Base-by-base conservation (phyloP, 2,888 invertebrate genomes). In the Camponotus fellah region DNA sequence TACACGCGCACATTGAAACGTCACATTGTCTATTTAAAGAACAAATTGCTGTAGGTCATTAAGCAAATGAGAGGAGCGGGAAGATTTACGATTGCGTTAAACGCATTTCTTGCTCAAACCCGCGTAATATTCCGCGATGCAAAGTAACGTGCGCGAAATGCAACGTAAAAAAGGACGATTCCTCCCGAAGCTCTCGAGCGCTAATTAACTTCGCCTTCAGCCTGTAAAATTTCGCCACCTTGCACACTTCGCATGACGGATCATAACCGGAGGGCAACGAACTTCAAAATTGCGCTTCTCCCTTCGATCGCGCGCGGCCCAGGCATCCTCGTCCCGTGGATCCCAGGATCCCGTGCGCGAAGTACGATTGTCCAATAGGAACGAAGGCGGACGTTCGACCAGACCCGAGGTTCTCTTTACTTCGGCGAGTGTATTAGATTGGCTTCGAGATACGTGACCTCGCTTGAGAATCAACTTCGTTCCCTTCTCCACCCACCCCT, bases 391-490 rank as follows among this genome's bases (percentile, higher is more conserved):
- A 90, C 87, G 81, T 91, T 91, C 89, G 86, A 86, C 83, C 89
- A 82, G 84, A 87, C 80, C 74, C 66, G 72, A 26, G 83, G 77
- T 71, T 85, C 88, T 86, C 87, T 83, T 88, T 86, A 17, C 85
- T 88, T 90, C 86, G 86, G 88, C 79, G 89, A 93, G 92, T 90
- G 89, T 94, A 94, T 94, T 94, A 94, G 94, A 95, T 95, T 94
- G 94, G 93, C 94, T 93, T 90, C 91, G 90, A 90, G 93, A 94
- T 94, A 94, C 94, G 94, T 95, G 95, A 95, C 94, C 93, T 94
- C 94, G 94, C 93, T 92, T 87, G 90, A 92, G 91, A 94, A 94
- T 95, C 94, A 95, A 94, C 94, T 93, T 95, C 95, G 92, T 95
- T 94, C 93, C 93, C 91, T 89, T 88, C 89, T 89, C 86, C 87